Percentiles rank a stretch among this genome's conserved stretches.
Evolutionary conservation across 2,888 invertebrate species (phyloP).

Genomic region (Lepidocyrtoides sp.): DNA sequence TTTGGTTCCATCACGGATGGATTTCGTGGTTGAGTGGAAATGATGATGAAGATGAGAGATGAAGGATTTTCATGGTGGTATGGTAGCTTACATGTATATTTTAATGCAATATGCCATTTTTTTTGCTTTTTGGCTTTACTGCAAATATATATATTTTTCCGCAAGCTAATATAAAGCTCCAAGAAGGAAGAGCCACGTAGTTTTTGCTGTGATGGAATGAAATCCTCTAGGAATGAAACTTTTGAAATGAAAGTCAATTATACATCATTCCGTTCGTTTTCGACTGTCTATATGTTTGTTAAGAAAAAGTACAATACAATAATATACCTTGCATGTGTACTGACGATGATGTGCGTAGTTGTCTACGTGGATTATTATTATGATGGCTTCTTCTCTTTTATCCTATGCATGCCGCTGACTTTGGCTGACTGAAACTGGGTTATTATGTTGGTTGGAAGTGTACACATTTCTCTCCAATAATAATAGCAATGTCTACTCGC

Average conservation of each 20-base stretch:
- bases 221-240: background rate
- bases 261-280: too few relatives aligned
- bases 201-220: background rate
- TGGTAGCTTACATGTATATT: background rate
- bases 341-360: background rate
- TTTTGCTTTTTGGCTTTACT: background rate
- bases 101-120: background rate
- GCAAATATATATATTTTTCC: background rate
- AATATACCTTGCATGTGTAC: too few relatives aligned
- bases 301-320: too few relatives aligned
- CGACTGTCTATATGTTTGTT: too few relatives aligned
- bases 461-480: background rate
- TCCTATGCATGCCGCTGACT: too few relatives aligned
- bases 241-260: too few relatives aligned
- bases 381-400: background rate
- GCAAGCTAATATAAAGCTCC: background rate
- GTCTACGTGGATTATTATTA: conserved; percentile 3
- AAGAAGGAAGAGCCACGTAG: too few relatives aligned
- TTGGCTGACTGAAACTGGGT: conserved; percentile 4
- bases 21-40: conserved; percentile 20
- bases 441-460: background rate
- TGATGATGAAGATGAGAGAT: background rate
- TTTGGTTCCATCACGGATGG: conserved; percentile 2
- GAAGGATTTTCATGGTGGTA: background rate
- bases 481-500: background rate